Evolutionary conservation across 2,888 invertebrate genomes (phyloP), one percentile per base, ranked within the genome.

Genomic region (Caenorhabditis imperialis): DNA sequence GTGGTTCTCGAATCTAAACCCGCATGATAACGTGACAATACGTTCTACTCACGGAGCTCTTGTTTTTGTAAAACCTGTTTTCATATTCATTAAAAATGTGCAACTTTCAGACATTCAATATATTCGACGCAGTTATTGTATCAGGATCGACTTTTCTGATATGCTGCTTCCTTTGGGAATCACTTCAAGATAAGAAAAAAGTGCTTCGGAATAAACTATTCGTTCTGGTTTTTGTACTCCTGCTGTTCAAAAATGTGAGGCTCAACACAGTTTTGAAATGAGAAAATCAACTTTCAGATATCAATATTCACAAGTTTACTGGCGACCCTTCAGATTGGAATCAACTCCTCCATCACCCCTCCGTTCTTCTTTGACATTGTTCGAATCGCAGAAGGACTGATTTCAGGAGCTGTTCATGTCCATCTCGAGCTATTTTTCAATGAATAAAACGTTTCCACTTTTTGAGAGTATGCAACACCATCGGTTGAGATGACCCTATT

Each of bases 361-460:
- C 12, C 37, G 20, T 44, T 44, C 23, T 44, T 44, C 22, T n/a
- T n/a, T n/a, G 44, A 44, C 22, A 12, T 44, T 10, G 2, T 44
- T 14, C 44, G 44, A 22, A 44, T 44, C 23, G 23, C 44, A 10
- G 44, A 44, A 44, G 44, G 44, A 22, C 44, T 44, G 5, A 4
- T 22, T 20, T 10, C 12, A 3, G 44, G 44, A 20, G 22, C 44
- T 14, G 44, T 22, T 22, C 23, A 44, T 22, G 44, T 44, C 2
- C 14, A 22, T 22, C n/a, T 44, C 22, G 23, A 44, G 22, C n/a
- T n/a, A n/a, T n/a, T n/a, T n/a, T n/a, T n/a, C n/a, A n/a, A n/a
- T n/a, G n/a, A n/a, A n/a, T n/a, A n/a, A n/a, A n/a, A n/a, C n/a
- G n/a, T n/a, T n/a, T n/a, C n/a, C n/a, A n/a, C n/a, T n/a, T n/a